Conservation (phyloP, 2,888 invertebrate species). For the Sinopyrophorus schimmeli region DNA sequence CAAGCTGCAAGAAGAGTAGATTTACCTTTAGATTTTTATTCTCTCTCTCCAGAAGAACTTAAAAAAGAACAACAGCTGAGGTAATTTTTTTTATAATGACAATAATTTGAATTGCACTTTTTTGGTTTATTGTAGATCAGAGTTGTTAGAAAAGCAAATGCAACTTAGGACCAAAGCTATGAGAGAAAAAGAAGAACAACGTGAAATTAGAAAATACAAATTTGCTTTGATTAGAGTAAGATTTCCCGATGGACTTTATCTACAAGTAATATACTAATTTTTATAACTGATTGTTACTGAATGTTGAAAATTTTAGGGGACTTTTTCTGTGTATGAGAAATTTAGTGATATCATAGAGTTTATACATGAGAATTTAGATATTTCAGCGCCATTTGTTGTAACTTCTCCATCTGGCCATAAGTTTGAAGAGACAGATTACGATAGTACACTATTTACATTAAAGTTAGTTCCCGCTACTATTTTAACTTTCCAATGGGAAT, state of each 20-base stretch:
- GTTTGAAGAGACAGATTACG: constrained; percentile 67
- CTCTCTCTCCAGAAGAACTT: constrained; percentile 78
- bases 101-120: constrained; percentile 13
- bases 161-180: constrained; percentile 92
- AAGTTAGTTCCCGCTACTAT: constrained; percentile 82
- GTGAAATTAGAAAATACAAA: constrained; percentile 80
- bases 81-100: constrained; percentile 50
- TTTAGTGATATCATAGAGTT: constrained; percentile 75
- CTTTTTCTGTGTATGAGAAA: constrained; percentile 84
- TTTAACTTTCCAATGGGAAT: constrained; percentile 74
- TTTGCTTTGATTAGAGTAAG: constrained; percentile 84
- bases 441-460: constrained; percentile 75
- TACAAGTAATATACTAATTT: constrained; percentile 65
- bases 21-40: constrained; percentile 84
- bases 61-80: constrained; percentile 79
- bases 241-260: constrained; percentile 83
- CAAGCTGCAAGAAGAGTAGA: constrained; percentile 70
- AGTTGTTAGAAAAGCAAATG: constrained; percentile 78
- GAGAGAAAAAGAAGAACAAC: constrained; percentile 85
- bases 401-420: constrained; percentile 69
- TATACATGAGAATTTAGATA: constrained; percentile 74
- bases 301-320: constrained; percentile 66
- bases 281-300: background rate
- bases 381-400: constrained; percentile 70
- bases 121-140: constrained; percentile 59